phyloP scores from a whole-genome alignment of 2,113 vertebrate species.

The Hirundichthys speculiger region DNA sequence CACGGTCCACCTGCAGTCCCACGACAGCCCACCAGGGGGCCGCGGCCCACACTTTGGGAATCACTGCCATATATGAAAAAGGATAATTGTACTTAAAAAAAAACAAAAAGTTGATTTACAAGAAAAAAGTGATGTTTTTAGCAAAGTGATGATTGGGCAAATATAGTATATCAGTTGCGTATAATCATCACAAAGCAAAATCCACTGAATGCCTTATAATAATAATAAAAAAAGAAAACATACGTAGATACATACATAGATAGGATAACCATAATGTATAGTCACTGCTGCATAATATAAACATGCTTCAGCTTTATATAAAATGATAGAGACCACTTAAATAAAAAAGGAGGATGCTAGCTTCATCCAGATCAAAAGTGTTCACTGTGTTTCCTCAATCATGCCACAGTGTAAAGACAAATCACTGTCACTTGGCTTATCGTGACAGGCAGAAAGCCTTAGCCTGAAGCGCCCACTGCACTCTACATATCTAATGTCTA shows the following conservation, averaged over 20 bases:
- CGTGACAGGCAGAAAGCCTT: slow-evolving; percentile 42
- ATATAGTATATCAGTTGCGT: too few species aligned
- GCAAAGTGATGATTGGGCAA: too few species aligned
- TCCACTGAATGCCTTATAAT: too few species aligned
- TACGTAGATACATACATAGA: not conserved
- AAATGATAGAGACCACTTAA: not conserved
- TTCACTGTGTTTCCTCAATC: slow-evolving; percentile 7
- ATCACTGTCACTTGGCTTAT: slow-evolving; percentile 40
- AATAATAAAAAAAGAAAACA: too few species aligned
- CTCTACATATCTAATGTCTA: slow-evolving; percentile 48
- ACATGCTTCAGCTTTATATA: not conserved
- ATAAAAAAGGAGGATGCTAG: not conserved
- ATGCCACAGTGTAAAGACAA: slow-evolving; percentile 1
- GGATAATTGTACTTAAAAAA: too few species aligned
- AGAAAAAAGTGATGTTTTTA: too few species aligned
- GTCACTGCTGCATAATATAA: slow-evolving; percentile 7
- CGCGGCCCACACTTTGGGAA: too few species aligned
- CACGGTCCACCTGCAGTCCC: too few species aligned
- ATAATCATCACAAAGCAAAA: too few species aligned
- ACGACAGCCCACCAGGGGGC: too few species aligned
- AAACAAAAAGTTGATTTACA: too few species aligned
- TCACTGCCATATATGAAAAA: too few species aligned
- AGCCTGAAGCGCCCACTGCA: slow-evolving; percentile 7
- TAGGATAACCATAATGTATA: slow-evolving; percentile 1
- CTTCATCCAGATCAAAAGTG: slow-evolving; percentile 14